These are phyloP conservation scores for Tholera decimalis DNA, from an alignment of 2,888 invertebrate species.

Conservation along the genomic window DNA sequence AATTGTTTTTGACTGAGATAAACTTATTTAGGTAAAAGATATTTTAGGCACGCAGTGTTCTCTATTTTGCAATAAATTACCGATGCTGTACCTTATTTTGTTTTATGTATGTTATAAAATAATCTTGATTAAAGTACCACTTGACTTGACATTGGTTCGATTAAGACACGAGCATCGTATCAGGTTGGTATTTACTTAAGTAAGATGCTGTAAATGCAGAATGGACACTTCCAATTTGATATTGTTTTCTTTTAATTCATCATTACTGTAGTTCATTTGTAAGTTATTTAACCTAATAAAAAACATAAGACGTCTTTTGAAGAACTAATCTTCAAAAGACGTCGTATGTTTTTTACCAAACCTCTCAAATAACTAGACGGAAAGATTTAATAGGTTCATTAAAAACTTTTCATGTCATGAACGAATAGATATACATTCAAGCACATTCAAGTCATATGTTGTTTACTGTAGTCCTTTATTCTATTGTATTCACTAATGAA, in stretches of 20 bases:
- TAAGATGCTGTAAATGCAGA: not conserved
- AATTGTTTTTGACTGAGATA: slow-evolving; percentile 47
- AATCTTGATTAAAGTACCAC: slow-evolving; percentile 3
- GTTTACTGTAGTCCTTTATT: slow-evolving; percentile 1
- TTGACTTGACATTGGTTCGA: slow-evolving; percentile 6
- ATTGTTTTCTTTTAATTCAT: too few species aligned
- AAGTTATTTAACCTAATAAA: too few species aligned
- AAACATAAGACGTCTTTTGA: too few species aligned
- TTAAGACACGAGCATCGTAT: slow-evolving; percentile 13
- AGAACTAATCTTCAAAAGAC: too few species aligned
- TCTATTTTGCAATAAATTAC: slow-evolving; percentile 10
- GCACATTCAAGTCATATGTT: not conserved
- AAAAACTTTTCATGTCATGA: slow-evolving; percentile 67
- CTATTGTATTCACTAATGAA: not conserved
- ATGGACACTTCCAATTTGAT: not conserved
- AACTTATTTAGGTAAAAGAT: slow-evolving; percentile 25
- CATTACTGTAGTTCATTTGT: not conserved
- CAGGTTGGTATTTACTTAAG: not conserved
- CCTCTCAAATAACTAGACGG: slow-evolving; percentile 21
- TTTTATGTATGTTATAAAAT: not conserved
- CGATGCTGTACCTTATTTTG: slow-evolving; percentile 2
- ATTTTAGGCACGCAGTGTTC: slow-evolving; percentile 24
- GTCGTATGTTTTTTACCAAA: not conserved
- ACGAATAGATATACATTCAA: slow-evolving; percentile 24
- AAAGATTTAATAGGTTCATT: slow-evolving; percentile 49